Evolutionary conservation across 2,888 invertebrate genomes (phyloP).

Genomic region (Synanthedon andrenaeformis): DNA sequence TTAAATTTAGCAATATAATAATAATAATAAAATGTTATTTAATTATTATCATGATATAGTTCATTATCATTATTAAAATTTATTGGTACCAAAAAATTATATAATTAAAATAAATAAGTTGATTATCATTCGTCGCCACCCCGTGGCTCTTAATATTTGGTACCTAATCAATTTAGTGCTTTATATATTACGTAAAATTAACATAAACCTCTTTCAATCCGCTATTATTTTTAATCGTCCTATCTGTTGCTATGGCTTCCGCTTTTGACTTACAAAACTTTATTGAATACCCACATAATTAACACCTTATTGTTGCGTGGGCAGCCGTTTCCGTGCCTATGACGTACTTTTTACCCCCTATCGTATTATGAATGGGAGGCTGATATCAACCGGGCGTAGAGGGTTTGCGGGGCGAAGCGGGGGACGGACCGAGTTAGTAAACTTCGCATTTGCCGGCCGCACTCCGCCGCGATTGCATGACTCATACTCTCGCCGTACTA

Average conservation of each 20-base stretch:
- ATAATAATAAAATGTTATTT: too few species aligned
- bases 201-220: too few species aligned
- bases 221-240: background rate
- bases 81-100: too few species aligned
- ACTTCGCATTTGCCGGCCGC: conserved; percentile 52
- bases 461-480: conserved; percentile 17
- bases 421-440: conserved; percentile 15
- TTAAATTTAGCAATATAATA: too few species aligned
- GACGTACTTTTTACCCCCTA: conserved; percentile 44
- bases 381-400: conserved; percentile 13
- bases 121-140: too few species aligned
- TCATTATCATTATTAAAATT: too few species aligned
- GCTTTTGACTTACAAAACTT: background rate
- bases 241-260: background rate
- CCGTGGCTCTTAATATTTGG: too few species aligned
- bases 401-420: conserved; percentile 16
- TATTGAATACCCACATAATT: conserved; percentile 26
- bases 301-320: conserved; percentile 27
- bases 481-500: conserved; percentile 5
- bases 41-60: too few species aligned
- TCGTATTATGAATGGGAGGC: conserved; percentile 56
- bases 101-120: too few species aligned
- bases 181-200: too few species aligned
- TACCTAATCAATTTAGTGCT: too few species aligned
- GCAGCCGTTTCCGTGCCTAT: conserved; percentile 24